Base-by-base conservation (phyloP, 2,113 vertebrate genomes). In the Melanerpes aurifrons region DNA sequence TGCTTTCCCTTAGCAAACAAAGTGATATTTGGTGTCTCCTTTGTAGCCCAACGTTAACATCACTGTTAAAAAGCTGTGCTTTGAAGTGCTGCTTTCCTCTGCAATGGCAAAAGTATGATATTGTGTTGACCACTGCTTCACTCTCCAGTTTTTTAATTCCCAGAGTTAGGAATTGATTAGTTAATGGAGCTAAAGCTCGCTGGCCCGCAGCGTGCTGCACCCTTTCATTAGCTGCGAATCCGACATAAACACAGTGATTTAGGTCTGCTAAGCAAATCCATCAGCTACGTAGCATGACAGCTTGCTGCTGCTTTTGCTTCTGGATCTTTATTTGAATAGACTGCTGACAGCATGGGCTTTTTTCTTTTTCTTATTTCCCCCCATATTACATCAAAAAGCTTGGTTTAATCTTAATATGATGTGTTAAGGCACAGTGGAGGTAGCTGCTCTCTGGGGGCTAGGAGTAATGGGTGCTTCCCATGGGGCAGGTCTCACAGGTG, bases 171-270 rank as follows among this genome's bases (percentile, higher is more conserved):
- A 68, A 93, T 58, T 79, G 69, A 94, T 61, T 72, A 76, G 87
- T 84, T 83, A 88, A 91, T 93, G 93, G 86, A 89, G 71, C 66
- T 94, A 83, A 87, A 90, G 76, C 82, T 94, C 56, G 24, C 3
- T 25, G 31, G 67, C 71, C 89, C 92, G 92, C 82, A 90, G 87
- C 93, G 89, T 7, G 19, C 90, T 62, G 29, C 69, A 91, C 59
- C 88, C 66, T 92, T 91, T 87, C 73, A 72, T 88, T 93, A 96
- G 93, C 89, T 86, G 85, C 50, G 90, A 94, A 91, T 45, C 69
- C 48, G 54, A 89, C 85, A 94, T 74, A 96, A 93, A 93, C 70
- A 80, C 71, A 35, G 90, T 78, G 93, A 94, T 94, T 82, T 48
- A 81, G 57, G 66, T 87, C 77, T 2, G 18, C 59, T 47, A 25